Base-by-base conservation (phyloP, 2,888 invertebrate species). In the Tetanocera ferruginea region DNA sequence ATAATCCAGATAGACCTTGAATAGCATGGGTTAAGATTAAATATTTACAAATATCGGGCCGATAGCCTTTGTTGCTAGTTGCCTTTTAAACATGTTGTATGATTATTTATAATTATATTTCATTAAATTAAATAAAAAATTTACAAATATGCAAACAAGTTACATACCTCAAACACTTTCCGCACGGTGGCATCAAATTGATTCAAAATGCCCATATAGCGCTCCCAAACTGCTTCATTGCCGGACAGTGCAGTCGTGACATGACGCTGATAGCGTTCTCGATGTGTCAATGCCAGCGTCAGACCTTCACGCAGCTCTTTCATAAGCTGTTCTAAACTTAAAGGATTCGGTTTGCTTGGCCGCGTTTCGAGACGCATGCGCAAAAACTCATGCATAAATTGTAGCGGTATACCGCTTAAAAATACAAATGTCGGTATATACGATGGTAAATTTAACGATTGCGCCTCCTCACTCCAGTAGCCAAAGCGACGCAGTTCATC, bases 361-460 rank as follows among this genome's bases (percentile, higher is more conserved):
- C 94, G 93, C 79, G 95, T 94, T 87, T 97, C 97, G 55, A 97
- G 91, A 62, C 97, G 91, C 91, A 98, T 94, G 79, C 94, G 91
- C 62, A 98, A 91, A 90, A 97, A 98, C 90, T 98, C 97, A 87
- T 97, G 96, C 80, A 97, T 94, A n/a, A 97, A 94, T 89, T 98
- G 97, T 85, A 98, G 90, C 31, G 97, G 96, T 73, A 98, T 93
- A 72, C 94, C 93, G 79, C 95, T 94, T 19, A 98, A 92, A 88
- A 97, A 96, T 74, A 98, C 92, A 90, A 97, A 98, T 80, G 95
- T 93, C 51, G 94, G 93, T 83, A 94, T 92, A 90, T 97, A 97
- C 2, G 96, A 95, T 0, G 98, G 98, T 81, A 98, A 91, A 79
- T 93, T 92, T 89, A 97, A 92, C n/a, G 93, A 91, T 79, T 92